phyloP scores from a whole-genome alignment of 1,140 invertebrate genomes.

The Chlorops oryzae region DNA sequence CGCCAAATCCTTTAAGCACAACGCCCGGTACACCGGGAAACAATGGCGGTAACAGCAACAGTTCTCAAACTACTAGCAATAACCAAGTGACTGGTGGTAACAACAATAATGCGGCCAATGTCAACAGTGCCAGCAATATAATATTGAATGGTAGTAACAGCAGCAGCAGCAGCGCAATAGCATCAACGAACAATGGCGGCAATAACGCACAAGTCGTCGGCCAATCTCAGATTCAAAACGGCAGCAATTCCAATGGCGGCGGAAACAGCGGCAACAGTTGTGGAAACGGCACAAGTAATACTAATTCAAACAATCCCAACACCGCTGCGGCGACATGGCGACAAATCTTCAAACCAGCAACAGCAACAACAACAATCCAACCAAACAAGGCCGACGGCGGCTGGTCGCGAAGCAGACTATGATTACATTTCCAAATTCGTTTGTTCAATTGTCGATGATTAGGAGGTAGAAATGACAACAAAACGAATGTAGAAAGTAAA shows the following conservation, averaged over 20 bases:
- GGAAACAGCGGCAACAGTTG: conserved; percentile 12
- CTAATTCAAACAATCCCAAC: conserved; percentile 15
- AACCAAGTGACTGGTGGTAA: conserved; percentile 5
- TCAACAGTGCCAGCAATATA: conserved; percentile 14
- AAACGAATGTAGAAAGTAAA: too few relatives aligned
- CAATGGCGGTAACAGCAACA: conserved; percentile 21
- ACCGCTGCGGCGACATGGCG: conserved; percentile 28
- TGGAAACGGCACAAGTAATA: conserved; percentile 10
- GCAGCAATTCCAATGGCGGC: conserved; percentile 19
- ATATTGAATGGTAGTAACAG: not conserved
- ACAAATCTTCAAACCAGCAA: conserved; percentile 26
- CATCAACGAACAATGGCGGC: conserved; percentile 14
- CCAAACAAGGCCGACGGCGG: conserved; percentile 32
- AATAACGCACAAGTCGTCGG: not conserved
- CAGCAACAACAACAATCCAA: conserved; percentile 35
- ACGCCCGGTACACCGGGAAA: conserved; percentile 36
- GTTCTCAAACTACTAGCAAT: conserved; percentile 4
- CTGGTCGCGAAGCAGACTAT: conserved; percentile 43
- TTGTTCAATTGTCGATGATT: conserved; percentile 47
- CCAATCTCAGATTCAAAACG: too few relatives aligned
- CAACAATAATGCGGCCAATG: conserved; percentile 3
- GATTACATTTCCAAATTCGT: conserved; percentile 44
- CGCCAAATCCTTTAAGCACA: conserved; percentile 37
- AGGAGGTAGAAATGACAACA: conserved; percentile 10
- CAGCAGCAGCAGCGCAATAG: conserved; percentile 15